These are phyloP conservation scores for Patagioenas fasciata DNA, from an alignment of 2,113 vertebrate genomes.

Conservation along the genomic window DNA sequence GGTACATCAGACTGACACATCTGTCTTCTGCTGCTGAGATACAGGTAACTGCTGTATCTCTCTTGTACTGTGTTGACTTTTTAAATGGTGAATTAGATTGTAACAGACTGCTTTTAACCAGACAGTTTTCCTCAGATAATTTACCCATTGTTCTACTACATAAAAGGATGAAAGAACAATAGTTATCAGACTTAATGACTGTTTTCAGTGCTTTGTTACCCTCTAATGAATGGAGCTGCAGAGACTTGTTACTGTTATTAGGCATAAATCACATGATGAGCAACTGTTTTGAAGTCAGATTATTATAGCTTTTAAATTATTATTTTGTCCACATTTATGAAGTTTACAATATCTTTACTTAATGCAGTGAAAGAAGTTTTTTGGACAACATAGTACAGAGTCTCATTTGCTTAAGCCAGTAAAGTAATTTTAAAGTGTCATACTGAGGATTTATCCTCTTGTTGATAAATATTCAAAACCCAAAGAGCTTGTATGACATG, in stretches of 20 bases:
- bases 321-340: background rate
- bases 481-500: background rate
- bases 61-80: background rate
- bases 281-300: background rate
- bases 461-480: slow-evolving; percentile 8
- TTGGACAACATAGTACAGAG: background rate
- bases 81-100: background rate
- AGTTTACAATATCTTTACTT: background rate
- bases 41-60: background rate
- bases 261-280: background rate
- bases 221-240: background rate
- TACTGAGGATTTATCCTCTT: background rate
- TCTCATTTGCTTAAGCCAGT: background rate
- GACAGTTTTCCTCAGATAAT: background rate
- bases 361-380: background rate
- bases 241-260: slow-evolving; percentile 1
- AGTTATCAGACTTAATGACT: slow-evolving; percentile 23
- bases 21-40: background rate
- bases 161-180: background rate
- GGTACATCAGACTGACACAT: background rate
- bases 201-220: slow-evolving; percentile 15
- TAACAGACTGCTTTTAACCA: background rate
- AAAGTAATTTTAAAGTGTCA: background rate
- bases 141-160: background rate
- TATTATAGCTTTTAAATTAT: background rate